These are phyloP conservation scores for Apus apus DNA, from an alignment of 2,113 vertebrate genomes.

Conservation along the genomic window DNA sequence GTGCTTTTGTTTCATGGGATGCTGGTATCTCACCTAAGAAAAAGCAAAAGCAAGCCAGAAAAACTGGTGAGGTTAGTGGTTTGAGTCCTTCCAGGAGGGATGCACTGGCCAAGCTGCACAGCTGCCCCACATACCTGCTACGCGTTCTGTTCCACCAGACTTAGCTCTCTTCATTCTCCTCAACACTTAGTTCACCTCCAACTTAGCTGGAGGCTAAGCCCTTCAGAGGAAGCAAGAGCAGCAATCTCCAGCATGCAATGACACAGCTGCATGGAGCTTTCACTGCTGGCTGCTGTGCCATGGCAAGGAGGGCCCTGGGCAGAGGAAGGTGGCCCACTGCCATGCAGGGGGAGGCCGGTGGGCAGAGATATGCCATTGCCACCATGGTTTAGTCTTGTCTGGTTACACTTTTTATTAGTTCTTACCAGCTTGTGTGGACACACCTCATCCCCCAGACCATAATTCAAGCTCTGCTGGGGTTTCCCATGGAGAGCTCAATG, in stretches of 20 bases:
- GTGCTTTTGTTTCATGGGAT: not conserved
- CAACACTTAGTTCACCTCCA: not conserved
- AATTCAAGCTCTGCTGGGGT: not conserved
- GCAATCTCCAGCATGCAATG: not conserved
- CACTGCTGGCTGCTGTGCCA: rapidly evolving
- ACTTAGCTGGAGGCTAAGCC: not conserved
- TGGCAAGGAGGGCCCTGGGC: no score
- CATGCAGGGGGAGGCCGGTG: rapidly evolving
- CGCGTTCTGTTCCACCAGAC: rapidly evolving
- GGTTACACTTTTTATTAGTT: not conserved
- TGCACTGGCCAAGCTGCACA: rapidly evolving
- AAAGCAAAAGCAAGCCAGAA: not conserved
- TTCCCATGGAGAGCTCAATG: not conserved
- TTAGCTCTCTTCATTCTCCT: not conserved
- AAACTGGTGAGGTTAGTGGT: not conserved
- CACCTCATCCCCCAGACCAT: not conserved
- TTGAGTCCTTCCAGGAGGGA: not conserved
- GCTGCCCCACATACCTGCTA: rapidly evolving
- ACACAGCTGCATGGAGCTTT: not conserved
- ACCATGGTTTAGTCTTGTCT: not conserved
- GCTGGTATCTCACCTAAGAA: not conserved
- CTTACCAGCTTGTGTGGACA: not conserved
- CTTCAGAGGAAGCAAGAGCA: not conserved
- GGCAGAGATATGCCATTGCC: not conserved
- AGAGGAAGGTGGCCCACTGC: no score